Conservation (phyloP, 2,888 invertebrate genomes). For the Bembecia ichneumoniformis region DNA sequence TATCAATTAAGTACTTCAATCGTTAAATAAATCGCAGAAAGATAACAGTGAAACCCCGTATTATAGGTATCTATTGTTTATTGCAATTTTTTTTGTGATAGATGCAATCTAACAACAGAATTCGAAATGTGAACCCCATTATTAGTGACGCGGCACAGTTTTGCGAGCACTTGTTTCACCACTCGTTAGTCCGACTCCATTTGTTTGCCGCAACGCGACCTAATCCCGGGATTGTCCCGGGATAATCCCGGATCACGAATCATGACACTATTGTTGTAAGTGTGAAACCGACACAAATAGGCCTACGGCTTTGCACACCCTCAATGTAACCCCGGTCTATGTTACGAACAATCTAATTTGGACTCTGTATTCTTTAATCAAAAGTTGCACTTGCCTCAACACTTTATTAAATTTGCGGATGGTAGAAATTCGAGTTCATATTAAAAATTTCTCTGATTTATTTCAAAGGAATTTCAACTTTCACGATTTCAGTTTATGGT, state of each 20-base stretch:
- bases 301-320: constrained; percentile 48
- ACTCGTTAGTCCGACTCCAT: constrained; percentile 54
- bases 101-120: constrained; percentile 18
- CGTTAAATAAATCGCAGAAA: no score
- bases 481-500: neutral
- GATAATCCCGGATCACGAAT: constrained; percentile 71
- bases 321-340: constrained; percentile 13
- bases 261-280: constrained; percentile 74
- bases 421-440: constrained; percentile 30
- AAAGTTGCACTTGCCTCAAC: constrained; percentile 14
- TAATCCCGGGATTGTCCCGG: constrained; percentile 61
- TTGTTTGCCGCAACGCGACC: constrained; percentile 68
- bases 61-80: no score
- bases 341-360: constrained; percentile 14
- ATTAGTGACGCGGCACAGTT: constrained; percentile 30
- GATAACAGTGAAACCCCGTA: no score
- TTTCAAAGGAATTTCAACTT: constrained; percentile 4
- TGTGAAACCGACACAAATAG: constrained; percentile 73
- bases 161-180: constrained; percentile 43
- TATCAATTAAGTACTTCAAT: no score
- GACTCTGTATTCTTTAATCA: accelerated
- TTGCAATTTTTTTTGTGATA: neutral
- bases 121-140: constrained; percentile 53
- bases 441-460: constrained; percentile 19
- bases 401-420: constrained; percentile 13